Evolutionary conservation across 1,140 invertebrate genomes (phyloP), one percentile per base, ranked within the genome.

Genomic region (Heliothis subflexa): DNA sequence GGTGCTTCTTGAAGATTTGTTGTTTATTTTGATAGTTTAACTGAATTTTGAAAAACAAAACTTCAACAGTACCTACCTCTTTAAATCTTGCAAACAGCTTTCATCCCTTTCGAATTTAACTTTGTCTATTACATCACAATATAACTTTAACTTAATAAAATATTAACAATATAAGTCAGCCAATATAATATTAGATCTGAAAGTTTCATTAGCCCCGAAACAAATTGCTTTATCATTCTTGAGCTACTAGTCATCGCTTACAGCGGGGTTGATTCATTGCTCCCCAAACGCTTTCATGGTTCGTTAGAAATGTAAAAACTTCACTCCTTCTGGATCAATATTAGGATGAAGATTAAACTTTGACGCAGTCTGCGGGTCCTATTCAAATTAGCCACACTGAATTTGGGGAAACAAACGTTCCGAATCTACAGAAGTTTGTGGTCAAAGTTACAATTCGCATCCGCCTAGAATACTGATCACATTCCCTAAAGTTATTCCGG

Each of bases 251-350:
- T 78, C 49, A 73, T 78, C 70, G 78, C 55, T 81, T 80, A 79
- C 62, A 73, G 73, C 40, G 18, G 49, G 59, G 33, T 61, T 83
- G 85, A 79, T 80, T 88, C 81, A 86, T 86, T 85, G 84, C 83
- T 78, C 72, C 79, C 80, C 81, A 79, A 82, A 72, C 57, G 80
- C 66, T 74, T 85, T 84, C 81, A 88, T 81, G 86, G 81, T 87
- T 88, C 85, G 88, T 89, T 89, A 87, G 80, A 80, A 81, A 85
- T 86, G 82, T 85, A 86, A 88, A 88, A 88, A 88, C 85, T 86
- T 83, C 74, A 83, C 79, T 83, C 84, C 82, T 85, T 82, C 73
- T 78, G 70, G 81, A 84, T 84, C 86, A 86, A 86, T 86, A 86
- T 88, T 85, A 78, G 81, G 71, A 81, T 80, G 81, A 73, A 82